Evolutionary conservation across 1,140 invertebrate species (phyloP).

Genomic region (Drosophila baimaii): DNA sequence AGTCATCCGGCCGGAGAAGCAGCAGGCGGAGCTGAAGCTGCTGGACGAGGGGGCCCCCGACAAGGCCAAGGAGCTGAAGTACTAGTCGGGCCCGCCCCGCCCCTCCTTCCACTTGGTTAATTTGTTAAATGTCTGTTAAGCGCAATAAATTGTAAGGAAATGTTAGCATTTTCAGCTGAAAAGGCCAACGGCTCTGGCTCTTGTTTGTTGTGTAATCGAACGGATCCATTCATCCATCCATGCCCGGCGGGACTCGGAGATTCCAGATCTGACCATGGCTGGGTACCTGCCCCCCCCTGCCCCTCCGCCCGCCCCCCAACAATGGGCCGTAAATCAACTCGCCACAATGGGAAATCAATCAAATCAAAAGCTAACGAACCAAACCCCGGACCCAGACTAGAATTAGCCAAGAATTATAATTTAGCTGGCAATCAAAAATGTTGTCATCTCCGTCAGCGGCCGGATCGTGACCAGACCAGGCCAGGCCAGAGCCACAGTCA

Average conservation of each 20-base stretch:
- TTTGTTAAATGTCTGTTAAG: conserved; percentile 54
- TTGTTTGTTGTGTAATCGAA: conserved; percentile 52
- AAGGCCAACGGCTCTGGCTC: conserved; percentile 18
- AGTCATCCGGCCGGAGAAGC: conserved; percentile 80
- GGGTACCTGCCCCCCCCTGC: too few relatives aligned
- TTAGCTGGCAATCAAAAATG: conserved; percentile 60
- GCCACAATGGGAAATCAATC: conserved; percentile 57
- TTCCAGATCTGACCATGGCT: conserved; percentile 38
- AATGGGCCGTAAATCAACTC: conserved; percentile 43
- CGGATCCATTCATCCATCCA: conserved; percentile 10
- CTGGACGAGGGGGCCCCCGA: conserved; percentile 74
- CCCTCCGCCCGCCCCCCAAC: conserved; percentile 11
- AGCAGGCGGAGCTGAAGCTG: conserved; percentile 77
- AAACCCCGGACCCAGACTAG: conserved; percentile 13
- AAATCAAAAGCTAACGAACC: conserved; percentile 48
- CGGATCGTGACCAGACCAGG: conserved; percentile 52
- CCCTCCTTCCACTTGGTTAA: conserved; percentile 16
- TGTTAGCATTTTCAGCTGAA: conserved; percentile 42
- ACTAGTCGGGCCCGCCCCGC: conserved; percentile 46
- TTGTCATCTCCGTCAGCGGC: conserved; percentile 53
- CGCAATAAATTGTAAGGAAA: conserved; percentile 58
- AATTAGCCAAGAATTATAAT: conserved; percentile 56
- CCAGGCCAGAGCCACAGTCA: neutral
- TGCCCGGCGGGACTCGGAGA: conserved; percentile 22
- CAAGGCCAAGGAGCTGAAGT: conserved; percentile 81